Percentiles rank a stretch among this genome's conserved stretches.
phyloP scores from a whole-genome alignment of 2,113 vertebrate species.

The Trochalopteron elliotii region DNA sequence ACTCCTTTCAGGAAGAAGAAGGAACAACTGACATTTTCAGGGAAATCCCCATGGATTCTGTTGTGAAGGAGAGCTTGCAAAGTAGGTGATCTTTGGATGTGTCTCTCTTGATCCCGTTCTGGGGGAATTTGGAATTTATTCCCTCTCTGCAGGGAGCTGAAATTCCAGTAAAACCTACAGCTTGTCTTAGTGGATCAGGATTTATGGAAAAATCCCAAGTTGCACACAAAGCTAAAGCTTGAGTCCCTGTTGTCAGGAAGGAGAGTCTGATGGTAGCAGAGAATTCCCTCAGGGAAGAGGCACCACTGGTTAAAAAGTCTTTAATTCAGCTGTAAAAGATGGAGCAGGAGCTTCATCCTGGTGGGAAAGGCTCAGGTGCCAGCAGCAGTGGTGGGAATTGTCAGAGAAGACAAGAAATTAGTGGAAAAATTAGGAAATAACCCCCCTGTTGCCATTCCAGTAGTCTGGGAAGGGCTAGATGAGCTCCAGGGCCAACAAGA shows the following conservation, averaged over 20 bases:
- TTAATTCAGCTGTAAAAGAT: neutral
- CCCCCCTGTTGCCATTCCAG: neutral
- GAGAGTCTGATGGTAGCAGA: neutral
- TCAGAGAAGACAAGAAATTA: neutral
- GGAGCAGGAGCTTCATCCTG: neutral
- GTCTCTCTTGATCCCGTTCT: rapidly evolving
- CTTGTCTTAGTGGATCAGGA: neutral
- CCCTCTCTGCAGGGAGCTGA: neutral
- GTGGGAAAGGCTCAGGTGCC: neutral
- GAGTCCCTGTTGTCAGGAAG: neutral
- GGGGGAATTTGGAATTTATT: neutral
- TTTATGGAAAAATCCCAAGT: neutral
- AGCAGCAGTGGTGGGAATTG: neutral
- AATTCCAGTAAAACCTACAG: neutral
- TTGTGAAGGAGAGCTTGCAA: conserved; percentile 75
- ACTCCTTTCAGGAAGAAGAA: conserved; percentile 76
- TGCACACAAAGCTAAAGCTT: neutral
- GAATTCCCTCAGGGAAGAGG: neutral
- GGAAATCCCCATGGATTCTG: conserved; percentile 66
- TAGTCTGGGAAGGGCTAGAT: neutral
- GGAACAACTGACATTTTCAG: conserved; percentile 33
- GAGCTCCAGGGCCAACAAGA: rapidly evolving
- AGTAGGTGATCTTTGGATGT: conserved; percentile 29
- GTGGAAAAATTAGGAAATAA: neutral
- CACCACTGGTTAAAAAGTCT: neutral